These are phyloP conservation scores for Empidonax alnorum DNA, from an alignment of 2,113 vertebrate genomes.

Conservation along the genomic window DNA sequence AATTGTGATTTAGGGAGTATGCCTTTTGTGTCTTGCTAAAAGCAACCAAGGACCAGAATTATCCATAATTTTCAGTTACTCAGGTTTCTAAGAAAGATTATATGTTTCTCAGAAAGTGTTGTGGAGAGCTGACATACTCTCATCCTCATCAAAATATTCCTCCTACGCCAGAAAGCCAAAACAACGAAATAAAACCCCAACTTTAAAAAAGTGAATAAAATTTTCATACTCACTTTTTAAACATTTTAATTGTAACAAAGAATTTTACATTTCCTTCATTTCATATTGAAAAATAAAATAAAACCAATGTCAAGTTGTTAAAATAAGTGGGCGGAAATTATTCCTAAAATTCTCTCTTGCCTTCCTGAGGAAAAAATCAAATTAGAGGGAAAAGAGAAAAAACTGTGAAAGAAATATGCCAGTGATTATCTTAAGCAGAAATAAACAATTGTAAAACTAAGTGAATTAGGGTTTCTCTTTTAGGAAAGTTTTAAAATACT, in stretches of 20 bases:
- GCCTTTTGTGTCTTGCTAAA: background rate
- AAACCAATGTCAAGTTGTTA: background rate
- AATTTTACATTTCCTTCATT: background rate
- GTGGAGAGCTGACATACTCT: background rate
- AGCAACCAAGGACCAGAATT: background rate
- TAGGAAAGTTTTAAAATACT: background rate
- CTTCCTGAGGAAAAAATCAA: background rate
- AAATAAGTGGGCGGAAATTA: rapidly evolving
- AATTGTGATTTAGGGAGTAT: background rate
- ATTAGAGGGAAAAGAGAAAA: background rate
- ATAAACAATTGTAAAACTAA: background rate
- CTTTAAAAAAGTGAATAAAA: background rate
- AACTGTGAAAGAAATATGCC: background rate
- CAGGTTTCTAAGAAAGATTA: background rate
- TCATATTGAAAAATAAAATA: background rate
- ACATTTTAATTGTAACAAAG: background rate
- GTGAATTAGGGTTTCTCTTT: rapidly evolving
- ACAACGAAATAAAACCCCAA: background rate
- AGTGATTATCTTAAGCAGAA: background rate
- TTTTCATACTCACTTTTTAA: background rate
- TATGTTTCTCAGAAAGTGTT: background rate
- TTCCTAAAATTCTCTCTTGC: background rate
- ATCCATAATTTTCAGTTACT: background rate
- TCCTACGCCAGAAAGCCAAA: background rate
- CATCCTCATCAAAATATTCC: background rate